phyloP scores from a whole-genome alignment of 2,888 invertebrate genomes.

The Tetragnatha montana region DNA sequence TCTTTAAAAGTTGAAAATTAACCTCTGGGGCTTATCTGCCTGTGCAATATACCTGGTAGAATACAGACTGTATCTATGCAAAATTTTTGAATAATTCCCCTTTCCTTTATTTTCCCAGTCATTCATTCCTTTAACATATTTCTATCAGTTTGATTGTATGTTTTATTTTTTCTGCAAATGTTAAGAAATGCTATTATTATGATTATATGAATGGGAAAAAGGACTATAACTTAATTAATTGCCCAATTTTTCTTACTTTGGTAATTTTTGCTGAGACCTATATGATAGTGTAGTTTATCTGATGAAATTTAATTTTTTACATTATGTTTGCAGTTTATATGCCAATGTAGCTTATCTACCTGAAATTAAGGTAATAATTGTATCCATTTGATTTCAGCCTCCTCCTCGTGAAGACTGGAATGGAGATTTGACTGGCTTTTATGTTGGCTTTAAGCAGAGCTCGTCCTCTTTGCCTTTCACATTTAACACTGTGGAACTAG shows the following conservation, averaged over 20 bases:
- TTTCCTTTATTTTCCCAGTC: background rate
- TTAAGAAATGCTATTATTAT: too few species aligned
- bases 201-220: too few species aligned
- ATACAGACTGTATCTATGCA: too few species aligned
- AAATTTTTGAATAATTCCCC: too few species aligned
- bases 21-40: too few species aligned
- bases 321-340: background rate
- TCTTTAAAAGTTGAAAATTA: too few species aligned
- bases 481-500: conserved; percentile 72
- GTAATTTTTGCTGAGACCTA: too few species aligned
- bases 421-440: conserved; percentile 62
- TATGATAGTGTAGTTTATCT: background rate
- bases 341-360: too few species aligned
- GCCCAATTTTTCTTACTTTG: too few species aligned
- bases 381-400: conserved; percentile 73
- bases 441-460: conserved; percentile 62
- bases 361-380: background rate
- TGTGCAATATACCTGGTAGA: too few species aligned
- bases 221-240: too few species aligned
- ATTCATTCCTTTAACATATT: background rate
- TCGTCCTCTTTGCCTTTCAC: conserved; percentile 49
- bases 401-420: conserved; percentile 75
- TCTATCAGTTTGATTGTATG: background rate
- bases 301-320: background rate
- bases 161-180: too few species aligned